These are phyloP conservation scores for Bergia sp. DNA, from an alignment of 92 coral and sea anemone species.

Conservation along the genomic window DNA sequence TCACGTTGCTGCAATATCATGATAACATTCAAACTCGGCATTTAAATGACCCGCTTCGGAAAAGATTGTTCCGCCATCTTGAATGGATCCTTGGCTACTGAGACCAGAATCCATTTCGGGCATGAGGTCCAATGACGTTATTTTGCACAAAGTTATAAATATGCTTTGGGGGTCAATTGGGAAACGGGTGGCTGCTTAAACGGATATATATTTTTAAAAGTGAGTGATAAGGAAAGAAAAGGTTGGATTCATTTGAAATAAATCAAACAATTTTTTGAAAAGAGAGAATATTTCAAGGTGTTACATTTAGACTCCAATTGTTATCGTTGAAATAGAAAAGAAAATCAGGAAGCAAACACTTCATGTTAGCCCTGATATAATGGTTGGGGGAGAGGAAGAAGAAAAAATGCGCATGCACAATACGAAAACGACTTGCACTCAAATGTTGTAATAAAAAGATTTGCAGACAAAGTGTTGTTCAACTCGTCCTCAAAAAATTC, in stretches of 20 bases:
- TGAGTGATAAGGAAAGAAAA: background rate
- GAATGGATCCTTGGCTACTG: no score
- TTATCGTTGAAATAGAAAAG: background rate
- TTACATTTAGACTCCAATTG: background rate
- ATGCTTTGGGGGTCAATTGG: no score
- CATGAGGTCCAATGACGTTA: no score
- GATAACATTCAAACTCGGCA: no score
- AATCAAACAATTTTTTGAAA: background rate
- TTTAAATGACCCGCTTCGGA: no score
- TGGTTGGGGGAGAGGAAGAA: background rate
- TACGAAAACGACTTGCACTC: background rate
- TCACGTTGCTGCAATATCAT: no score
- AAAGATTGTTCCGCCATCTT: no score
- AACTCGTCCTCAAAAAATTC: background rate
- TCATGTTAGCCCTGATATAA: background rate
- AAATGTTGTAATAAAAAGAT: background rate
- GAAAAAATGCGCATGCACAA: no score
- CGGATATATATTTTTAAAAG: no score
- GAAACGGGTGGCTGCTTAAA: no score
- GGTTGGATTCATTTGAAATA: background rate
- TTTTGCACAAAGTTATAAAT: no score
- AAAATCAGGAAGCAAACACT: background rate
- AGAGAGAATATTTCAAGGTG: background rate
- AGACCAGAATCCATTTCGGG: no score
- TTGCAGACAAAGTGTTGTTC: background rate